Base-by-base conservation (phyloP, 2,888 invertebrate genomes). In the Microctonus brassicae region DNA sequence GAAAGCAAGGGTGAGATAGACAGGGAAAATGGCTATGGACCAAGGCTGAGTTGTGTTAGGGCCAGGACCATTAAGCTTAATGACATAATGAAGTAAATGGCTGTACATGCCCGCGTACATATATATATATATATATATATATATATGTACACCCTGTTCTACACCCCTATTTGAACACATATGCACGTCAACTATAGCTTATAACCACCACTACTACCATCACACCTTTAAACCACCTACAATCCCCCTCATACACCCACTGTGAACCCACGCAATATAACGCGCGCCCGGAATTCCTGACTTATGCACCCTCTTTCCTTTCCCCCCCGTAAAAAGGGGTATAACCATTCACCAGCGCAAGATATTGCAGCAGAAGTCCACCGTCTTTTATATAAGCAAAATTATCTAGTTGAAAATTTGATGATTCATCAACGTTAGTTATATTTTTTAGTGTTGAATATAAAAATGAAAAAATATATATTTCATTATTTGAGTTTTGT, bases 21-120 rank as follows among this genome's bases (percentile, higher is more conserved):
- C 20, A 47, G 47, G 17, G 47, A 47, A 69, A 79, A 75, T 65
- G 73, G 69, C 65, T 53, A 70, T 73, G 60, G 75, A 69, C 61
- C 60, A 66, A 70, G 55, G 20, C 36, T 67, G 58, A 76, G 74
- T 75, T 83, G 85, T 81, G 86, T 86, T 86, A 86, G 85, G 84
- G 82, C 83, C 83, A 82, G 85, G 83, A 83, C 87, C 87, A 87
- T 87, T 87, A 87, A 87, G 87, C 87, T 87, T 87, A 87, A 87
- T 87, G 87, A 87, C 87, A 87, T 87, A 87, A 87, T 87, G 87
- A 87, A 87, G 87, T 87, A 87, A 87, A 86, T 86, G 86, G 86
- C 86, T 85, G 85, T 83, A 84, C 86, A 86, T 84, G 83, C 84
- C 70, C 84, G 81, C 82, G 81, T n/a, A n/a, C n/a, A n/a, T n/a